These are phyloP conservation scores for Aldabrachelys gigantea DNA, from an alignment of 2,113 vertebrate genomes.

Conservation along the genomic window DNA sequence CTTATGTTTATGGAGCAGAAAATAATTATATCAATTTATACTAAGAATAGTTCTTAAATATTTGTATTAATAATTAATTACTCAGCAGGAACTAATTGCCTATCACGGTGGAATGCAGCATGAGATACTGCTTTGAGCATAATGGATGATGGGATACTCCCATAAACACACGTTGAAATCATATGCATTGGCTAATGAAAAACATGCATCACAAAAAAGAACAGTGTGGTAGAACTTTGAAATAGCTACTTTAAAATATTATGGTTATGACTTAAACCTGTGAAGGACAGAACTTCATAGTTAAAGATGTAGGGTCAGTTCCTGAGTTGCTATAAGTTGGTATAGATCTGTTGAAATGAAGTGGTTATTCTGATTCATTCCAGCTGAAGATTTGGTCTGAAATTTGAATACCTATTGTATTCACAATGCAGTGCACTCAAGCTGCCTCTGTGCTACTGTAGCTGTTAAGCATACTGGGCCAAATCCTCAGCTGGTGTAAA, in stretches of 20 bases:
- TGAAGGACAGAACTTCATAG: background rate
- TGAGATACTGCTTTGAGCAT: constrained; percentile 26
- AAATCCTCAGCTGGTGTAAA: background rate
- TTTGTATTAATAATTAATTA: constrained; percentile 62
- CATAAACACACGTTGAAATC: constrained; percentile 45
- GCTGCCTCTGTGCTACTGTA: background rate
- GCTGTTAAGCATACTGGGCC: background rate
- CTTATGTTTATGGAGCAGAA: constrained; percentile 18
- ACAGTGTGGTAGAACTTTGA: background rate
- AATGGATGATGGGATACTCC: constrained; percentile 34
- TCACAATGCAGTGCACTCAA: background rate
- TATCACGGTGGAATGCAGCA: constrained; percentile 26
- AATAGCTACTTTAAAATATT: background rate
- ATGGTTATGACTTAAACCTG: background rate
- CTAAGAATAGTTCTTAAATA: constrained; percentile 30
- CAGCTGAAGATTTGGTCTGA: background rate
- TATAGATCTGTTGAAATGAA: background rate
- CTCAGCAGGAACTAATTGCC: constrained; percentile 46
- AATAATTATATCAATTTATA: constrained; percentile 12
- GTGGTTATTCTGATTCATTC: background rate
- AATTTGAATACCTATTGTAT: background rate
- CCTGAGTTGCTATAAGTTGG: background rate
- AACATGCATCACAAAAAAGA: constrained; percentile 32
- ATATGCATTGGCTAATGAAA: constrained; percentile 25
- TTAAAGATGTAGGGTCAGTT: background rate